Base-by-base conservation (phyloP, 2,113 vertebrate genomes). In the Indri indri region DNA sequence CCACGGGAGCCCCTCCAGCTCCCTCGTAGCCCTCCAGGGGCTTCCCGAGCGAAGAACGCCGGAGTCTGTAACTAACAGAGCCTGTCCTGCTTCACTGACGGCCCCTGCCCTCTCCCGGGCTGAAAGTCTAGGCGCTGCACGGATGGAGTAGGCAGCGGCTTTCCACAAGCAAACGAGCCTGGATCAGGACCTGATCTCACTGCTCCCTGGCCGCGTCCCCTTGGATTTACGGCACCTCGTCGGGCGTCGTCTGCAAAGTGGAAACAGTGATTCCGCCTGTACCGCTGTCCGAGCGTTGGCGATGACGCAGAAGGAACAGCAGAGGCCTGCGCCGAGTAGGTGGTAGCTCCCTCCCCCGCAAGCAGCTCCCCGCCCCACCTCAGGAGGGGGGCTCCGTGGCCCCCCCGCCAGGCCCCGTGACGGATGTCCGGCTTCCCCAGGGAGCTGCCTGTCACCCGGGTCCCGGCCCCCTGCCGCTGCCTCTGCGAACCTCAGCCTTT, bases 241-340 rank as follows among this genome's bases (percentile, higher is more conserved):
- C 2, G 54, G 25, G 18, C 65, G 57, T n/a, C 6, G 0, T 65
- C 54, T 37, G 32, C 10, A 7, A 2, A 25, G 52, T 0, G 6
- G 59, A 68, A 63, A 25, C 5, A 5, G 87, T 32, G 37, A 0
- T 0, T 22, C 63, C 57, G 23, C 92, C 91, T 65, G 11, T 45
- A 0, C 1, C 0, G 25, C 3, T 11, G 16, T 6, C 0, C 12
- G 1, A 12, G 50, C 12, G 12, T 52, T 54, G 32, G 6, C 2
- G 17, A 7, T 18, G 4, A 0, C 1, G 2, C 9, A 2, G 3
- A 14, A 16, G 3, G 50, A 17, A 8, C 0, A 12, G 52, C 8
- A 6, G 25, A 13, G 9, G 63, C 13, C 10, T 0, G 0, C 2
- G 6, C 59, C 3, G 0, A 8, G 5, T 4, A 5, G 20, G 8